Conservation (phyloP, 2,888 invertebrate genomes). For the Ochropleura plecta region DNA sequence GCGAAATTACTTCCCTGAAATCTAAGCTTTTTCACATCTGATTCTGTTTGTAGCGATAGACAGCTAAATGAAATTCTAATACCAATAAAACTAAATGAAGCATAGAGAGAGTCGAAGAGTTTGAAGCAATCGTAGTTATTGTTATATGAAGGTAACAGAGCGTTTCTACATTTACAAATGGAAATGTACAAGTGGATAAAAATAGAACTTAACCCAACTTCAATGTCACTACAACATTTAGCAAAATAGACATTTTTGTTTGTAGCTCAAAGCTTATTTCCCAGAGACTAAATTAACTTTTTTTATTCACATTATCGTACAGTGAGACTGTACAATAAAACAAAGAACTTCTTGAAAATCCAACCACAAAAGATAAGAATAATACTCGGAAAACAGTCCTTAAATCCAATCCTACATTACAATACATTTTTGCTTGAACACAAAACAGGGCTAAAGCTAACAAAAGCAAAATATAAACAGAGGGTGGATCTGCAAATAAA, state of each 20-base stretch:
- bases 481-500: conserved; percentile 51
- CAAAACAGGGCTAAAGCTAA: conserved; percentile 30
- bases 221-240: neutral
- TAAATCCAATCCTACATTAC: conserved; percentile 27
- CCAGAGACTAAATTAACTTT: neutral
- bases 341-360: conserved; percentile 17
- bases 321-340: neutral
- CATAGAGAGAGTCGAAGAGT: conserved; percentile 39
- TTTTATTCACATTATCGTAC: neutral
- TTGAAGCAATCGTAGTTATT: conserved; percentile 25
- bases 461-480: conserved; percentile 33
- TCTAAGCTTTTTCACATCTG: conserved; percentile 44
- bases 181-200: neutral
- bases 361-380: conserved; percentile 21
- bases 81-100: conserved; percentile 56
- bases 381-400: conserved; percentile 10
- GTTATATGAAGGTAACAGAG: conserved; percentile 5
- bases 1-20: conserved; percentile 29
- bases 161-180: neutral
- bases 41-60: conserved; percentile 39
- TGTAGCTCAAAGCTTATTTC: neutral
- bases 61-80: conserved; percentile 44
- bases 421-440: conserved; percentile 29
- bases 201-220: neutral
- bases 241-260: neutral